phyloP scores from a whole-genome alignment of 2,888 invertebrate species.

The Bombylius discolor region DNA sequence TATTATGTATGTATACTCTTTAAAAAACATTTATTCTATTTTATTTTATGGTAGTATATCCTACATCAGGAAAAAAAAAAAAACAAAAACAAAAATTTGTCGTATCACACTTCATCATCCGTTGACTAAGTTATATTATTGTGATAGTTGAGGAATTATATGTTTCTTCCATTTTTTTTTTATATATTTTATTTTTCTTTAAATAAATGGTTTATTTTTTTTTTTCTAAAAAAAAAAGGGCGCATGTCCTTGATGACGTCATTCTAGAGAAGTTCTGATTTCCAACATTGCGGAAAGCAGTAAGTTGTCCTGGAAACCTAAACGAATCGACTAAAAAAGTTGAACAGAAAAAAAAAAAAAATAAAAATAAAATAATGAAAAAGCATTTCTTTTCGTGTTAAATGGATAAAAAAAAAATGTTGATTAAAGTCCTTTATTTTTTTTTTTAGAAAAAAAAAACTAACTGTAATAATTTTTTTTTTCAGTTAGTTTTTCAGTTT shows the following conservation, averaged over 20 bases:
- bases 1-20: too few relatives aligned
- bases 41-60: too few relatives aligned
- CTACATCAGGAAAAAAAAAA: too few relatives aligned
- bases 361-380: background rate
- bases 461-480: too few relatives aligned
- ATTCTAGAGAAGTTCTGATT: slow-evolving; percentile 13
- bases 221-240: background rate
- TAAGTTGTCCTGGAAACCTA: slow-evolving; percentile 13
- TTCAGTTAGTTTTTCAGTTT: too few relatives aligned
- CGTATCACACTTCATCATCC: too few relatives aligned
- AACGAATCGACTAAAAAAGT: slow-evolving; percentile 1
- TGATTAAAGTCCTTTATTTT: background rate
- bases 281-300: slow-evolving; percentile 13
- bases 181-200: background rate
- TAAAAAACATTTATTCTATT: too few relatives aligned
- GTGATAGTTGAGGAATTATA: background rate
- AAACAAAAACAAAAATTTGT: too few relatives aligned
- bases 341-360: too few relatives aligned
- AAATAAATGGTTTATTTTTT: too few relatives aligned
- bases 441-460: background rate
- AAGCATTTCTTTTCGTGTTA: background rate
- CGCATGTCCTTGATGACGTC: slow-evolving; percentile 15
- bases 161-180: background rate
- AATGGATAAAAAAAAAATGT: too few relatives aligned
- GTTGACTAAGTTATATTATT: too few relatives aligned